Base-by-base conservation (phyloP, 2,113 vertebrate genomes). In the Labeo rohita region DNA sequence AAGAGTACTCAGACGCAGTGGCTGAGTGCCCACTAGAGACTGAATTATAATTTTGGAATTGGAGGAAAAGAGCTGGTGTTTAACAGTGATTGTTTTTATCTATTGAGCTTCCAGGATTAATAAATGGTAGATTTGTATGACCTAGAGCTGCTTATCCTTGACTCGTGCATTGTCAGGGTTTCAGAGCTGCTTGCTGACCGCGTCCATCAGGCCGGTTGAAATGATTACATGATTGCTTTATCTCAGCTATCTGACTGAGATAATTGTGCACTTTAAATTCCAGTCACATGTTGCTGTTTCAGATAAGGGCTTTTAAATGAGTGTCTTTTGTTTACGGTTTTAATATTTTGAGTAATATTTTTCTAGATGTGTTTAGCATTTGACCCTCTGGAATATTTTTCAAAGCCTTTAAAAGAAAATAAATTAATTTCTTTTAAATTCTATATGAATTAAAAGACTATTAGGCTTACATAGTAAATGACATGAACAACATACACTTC, bases 1-100 rank as follows among this genome's bases (percentile, higher is more conserved):
- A 56, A 72, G 81, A 72, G 81, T 72, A 15, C 81, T 54, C 81
- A 21, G 80, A 36, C 23, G 45, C 45, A 50, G 45, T 15, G 13
- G 23, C 36, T 12, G 63, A 83, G 81, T 83, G 81, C 49, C 66
- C 81, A 83, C 81, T 83, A 70, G 47, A 83, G 66, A 83, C 47
- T 56, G 49, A 72, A 49, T 70, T 36, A 36, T 72, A 3, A 72
- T 54, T 70, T 56, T 56, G 49, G 34, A 83, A 72, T 83, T 11
- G 81, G 16, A 54, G 66, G 6, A 34, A 83, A 52, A 5, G 34
- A 72, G 66, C 49, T 54, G 39, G 45, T 70, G 80, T 56, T 72
- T 72, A 72, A 61, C 54, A 61, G 52, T 23, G 34, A 61, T 80
- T 61, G 54, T 80, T 61, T 45, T 80, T 28, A 80, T 12, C 28